Base-by-base conservation (phyloP, 2,113 vertebrate species). In the Halichoerus grypus region DNA sequence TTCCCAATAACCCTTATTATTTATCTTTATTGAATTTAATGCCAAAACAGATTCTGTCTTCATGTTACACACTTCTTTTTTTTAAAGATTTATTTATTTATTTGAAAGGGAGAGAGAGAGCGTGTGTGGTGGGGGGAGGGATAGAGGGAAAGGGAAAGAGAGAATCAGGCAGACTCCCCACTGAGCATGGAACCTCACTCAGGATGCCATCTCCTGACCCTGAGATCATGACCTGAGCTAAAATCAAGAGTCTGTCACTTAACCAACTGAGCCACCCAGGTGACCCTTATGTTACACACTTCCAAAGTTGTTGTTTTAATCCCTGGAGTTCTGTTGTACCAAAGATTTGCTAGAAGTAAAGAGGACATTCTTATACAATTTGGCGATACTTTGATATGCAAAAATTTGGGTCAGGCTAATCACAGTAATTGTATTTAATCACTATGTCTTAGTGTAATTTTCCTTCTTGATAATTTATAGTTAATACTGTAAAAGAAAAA, bases 401-500 rank as follows among this genome's bases (percentile, higher is more conserved):
- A 59, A 95, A 19, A 74, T 71, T 91, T 94, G 46, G n/a, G 51
- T 49, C 46, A 63, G 18, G 31, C 53, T 93, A 88, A 91, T 97
- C 79, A n/a, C 15, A 13, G 26, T 59, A 18, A 80, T 88, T 95
- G 57, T 65, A 87, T 67, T 93, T 88, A 92, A 81, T 93, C 57
- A 51, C 22, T 59, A 14, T 80, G 36, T 93, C 57, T 96, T 92
- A 63, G 15, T 90, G 22, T 51, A 4, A 42, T 90, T 93, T 72
- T 93, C 53, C 51, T 93, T 81, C 63, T 92, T 82, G 21, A 84
- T 87, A 72, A 92, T 63, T 51, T 81, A 49, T 82, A 91, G 39
- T 93, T 86, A 57, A 57, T 6, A 55, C 7, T 18, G 14, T 12
- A 36, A 80, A 92, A 69, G 22, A 94, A 59, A 55, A 51, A n/a